Base-by-base conservation (phyloP, 2,797 vertebrate genomes). In the Parauchenoglanis punctatus region DNA sequence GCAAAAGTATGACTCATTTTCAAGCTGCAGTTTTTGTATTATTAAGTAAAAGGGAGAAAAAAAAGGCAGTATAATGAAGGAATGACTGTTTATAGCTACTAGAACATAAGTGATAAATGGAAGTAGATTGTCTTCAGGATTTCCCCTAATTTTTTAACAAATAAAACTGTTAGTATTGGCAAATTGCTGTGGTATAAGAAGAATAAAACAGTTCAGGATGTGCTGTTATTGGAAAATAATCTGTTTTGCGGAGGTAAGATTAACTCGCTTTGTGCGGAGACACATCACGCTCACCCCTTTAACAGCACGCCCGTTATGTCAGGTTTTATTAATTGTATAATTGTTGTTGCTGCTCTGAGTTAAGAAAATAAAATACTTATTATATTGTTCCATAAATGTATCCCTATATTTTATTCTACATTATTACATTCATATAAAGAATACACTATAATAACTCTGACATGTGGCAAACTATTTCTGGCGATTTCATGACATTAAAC, bases 401-500 rank as follows among this genome's bases (percentile, higher is more conserved):
- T 18, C 35, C 20, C 0, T 12, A 25, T 2, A 0, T 61, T 44
- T 44, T 61, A 6, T 44, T 81, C 18, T 23, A 8, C 52, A 78
- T 78, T 56, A 31, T 31, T 31, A 77, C 10, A 52, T 17, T 28
- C 1, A n/a, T 76, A 49, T 73, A 2, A 75, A 25, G n/a, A 18
- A 31, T 18, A 17, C 49, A 40, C 77, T 59, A 3, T 44, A 63
- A 25, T 2, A 44, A 7, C 17, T 17, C 35, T 63, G 70, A n/a
- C 35, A 15, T 59, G 15, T 31, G 28, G 28, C 18, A 40, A 61
- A 40, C 56, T 7, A 83, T 76, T 81, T 87, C 86, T 67, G 44
- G 28, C 56, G 44, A 65, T 40, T 83, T 87, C 44, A 76, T 65
- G 46, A 83, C n/a, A 67, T 77, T 56, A 67, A 77, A 56, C n/a